Conservation (phyloP, 1,140 invertebrate species). For the Drosophila baimaii region DNA sequence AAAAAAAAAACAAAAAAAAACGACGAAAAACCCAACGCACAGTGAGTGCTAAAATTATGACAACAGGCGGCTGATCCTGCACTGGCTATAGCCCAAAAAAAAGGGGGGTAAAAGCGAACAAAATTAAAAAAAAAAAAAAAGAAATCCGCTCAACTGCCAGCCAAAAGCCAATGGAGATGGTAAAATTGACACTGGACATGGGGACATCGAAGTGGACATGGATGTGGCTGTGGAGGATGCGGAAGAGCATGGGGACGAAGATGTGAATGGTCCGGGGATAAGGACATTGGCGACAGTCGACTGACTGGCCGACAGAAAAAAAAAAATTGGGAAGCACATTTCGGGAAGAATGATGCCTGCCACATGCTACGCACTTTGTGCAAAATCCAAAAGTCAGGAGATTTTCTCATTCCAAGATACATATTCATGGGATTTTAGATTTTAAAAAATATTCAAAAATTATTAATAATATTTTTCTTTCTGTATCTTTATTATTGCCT, state of each 20-base stretch:
- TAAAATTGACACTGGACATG: constrained; percentile 65
- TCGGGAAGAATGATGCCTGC: constrained; percentile 64
- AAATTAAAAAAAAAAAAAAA: constrained; percentile 51
- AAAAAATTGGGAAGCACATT: constrained; percentile 21
- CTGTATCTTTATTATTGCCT: background rate
- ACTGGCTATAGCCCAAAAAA: constrained; percentile 33
- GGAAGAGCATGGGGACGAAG: constrained; percentile 4
- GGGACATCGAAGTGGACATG: constrained; percentile 45
- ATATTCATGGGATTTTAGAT: background rate
- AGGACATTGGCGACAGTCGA: constrained; percentile 54
- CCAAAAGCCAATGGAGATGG: constrained; percentile 53
- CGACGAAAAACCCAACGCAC: constrained; percentile 28
- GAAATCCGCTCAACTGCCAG: constrained; percentile 39
- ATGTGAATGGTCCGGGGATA: constrained; percentile 10
- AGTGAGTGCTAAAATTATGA: constrained; percentile 78
- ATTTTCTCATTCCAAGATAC: constrained; percentile 9
- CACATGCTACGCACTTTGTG: constrained; percentile 56
- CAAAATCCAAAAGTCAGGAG: constrained; percentile 24
- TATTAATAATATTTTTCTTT: background rate
- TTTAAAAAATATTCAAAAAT: too few species aligned
- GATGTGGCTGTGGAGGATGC: constrained; percentile 5
- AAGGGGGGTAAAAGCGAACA: constrained; percentile 13
- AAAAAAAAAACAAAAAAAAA: constrained; percentile 28
- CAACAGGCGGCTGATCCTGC: constrained; percentile 43
- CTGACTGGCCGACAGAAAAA: constrained; percentile 46